Conservation (phyloP, 2,113 vertebrate species). For the Manacus vitellinus region DNA sequence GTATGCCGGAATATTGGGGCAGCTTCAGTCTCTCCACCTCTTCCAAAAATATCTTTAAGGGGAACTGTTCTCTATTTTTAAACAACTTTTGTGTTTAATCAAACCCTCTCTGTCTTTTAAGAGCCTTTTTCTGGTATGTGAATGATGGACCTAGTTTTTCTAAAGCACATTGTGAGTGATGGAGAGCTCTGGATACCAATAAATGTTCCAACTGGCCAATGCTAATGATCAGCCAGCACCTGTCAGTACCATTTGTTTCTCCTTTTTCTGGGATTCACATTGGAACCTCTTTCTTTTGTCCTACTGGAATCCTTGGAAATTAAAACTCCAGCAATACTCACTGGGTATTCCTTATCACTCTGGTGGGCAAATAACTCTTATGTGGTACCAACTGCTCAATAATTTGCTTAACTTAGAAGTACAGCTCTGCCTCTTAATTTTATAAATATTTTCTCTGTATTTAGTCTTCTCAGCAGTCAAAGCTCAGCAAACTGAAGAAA, state of each 20-base stretch:
- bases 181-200: not conserved
- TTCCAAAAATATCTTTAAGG: not conserved
- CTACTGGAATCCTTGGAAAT: not conserved
- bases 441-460: constrained; percentile 40
- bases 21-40: not conserved
- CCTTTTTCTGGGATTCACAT: not conserved
- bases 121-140: not conserved
- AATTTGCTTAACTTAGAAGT: constrained; percentile 35
- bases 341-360: not conserved
- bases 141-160: not conserved
- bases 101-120: not conserved
- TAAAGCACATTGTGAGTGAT: not conserved
- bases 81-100: not conserved
- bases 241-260: constrained; percentile 37
- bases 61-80: not conserved
- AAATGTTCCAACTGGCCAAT: constrained; percentile 25
- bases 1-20: not conserved
- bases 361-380: not conserved
- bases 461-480: constrained; percentile 36
- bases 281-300: not conserved
- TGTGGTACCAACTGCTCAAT: not conserved
- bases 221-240: constrained; percentile 22
- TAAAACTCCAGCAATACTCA: not conserved
- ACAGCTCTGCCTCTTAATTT: constrained; percentile 34
- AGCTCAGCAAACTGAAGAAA: constrained; percentile 48